A percentile compares a stretch with the other conserved stretches of the same genome.
Conservation (phyloP, 2,113 vertebrate genomes). For the Piaya cayana region DNA sequence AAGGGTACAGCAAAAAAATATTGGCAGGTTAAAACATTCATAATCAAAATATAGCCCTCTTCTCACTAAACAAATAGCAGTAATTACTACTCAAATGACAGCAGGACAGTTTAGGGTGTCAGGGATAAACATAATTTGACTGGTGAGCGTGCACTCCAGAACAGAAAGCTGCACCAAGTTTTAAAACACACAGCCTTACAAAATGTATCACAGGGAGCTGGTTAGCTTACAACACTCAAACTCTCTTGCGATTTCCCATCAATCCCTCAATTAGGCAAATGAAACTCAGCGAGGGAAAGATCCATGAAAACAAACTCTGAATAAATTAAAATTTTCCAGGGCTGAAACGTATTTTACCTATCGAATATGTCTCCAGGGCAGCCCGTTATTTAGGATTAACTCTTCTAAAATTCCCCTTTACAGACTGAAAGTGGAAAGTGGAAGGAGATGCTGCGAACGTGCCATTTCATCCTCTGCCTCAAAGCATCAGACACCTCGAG, state of each 20-base stretch:
- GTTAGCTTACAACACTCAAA: background rate
- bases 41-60: background rate
- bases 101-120: slow-evolving; percentile 25
- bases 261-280: slow-evolving; percentile 17
- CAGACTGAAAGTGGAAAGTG: background rate
- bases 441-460: background rate
- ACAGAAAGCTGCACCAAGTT: slow-evolving; percentile 58
- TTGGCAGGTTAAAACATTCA: background rate
- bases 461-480: background rate
- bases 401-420: background rate
- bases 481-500: background rate
- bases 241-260: slow-evolving; percentile 5
- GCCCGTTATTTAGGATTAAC: background rate
- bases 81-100: slow-evolving; percentile 6
- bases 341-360: background rate
- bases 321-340: slow-evolving; percentile 45
- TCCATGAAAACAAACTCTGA: slow-evolving; percentile 4
- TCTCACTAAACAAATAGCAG: background rate
- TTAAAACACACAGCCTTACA: background rate
- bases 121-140: background rate
- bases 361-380: background rate
- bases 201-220: background rate
- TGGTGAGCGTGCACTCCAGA: slow-evolving; percentile 39
- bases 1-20: background rate
- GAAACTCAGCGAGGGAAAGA: background rate